phyloP scores from a whole-genome alignment of 2,113 vertebrate genomes.

The Mugil cephalus region DNA sequence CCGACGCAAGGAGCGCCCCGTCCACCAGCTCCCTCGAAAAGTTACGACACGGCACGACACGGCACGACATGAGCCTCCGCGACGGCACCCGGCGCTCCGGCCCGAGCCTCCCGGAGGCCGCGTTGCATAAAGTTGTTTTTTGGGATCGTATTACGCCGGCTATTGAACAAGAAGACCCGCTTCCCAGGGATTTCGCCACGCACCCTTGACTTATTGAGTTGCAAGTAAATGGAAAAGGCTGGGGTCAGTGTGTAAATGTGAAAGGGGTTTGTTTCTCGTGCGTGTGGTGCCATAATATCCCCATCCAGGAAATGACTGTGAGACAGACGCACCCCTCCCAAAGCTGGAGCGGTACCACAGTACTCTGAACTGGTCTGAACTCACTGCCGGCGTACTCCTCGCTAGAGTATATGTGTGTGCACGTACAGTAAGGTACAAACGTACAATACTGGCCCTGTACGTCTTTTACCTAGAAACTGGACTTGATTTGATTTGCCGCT shows the following conservation, averaged over 20 bases:
- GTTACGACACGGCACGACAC: conserved; percentile 7
- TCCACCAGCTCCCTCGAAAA: conserved; percentile 29
- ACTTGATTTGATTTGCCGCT: conserved; percentile 23
- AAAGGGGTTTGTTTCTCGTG: conserved; percentile 75
- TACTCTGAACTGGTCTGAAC: conserved; percentile 75
- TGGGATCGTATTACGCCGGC: conserved; percentile 66
- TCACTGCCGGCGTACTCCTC: conserved; percentile 43
- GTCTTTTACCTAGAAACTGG: background rate
- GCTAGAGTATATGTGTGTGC: conserved; percentile 19
- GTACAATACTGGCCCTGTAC: too few relatives aligned
- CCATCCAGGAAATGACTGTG: conserved; percentile 78
- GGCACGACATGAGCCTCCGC: conserved; percentile 9
- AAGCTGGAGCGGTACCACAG: conserved; percentile 75
- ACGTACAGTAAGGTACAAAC: background rate
- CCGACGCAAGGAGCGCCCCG: conserved; percentile 26
- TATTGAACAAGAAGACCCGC: conserved; percentile 63
- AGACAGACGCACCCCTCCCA: conserved; percentile 77
- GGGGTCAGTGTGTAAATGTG: conserved; percentile 60
- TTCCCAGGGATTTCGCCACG: conserved; percentile 68
- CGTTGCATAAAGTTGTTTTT: conserved; percentile 71
- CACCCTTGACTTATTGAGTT: conserved; percentile 55
- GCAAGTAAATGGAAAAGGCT: conserved; percentile 59
- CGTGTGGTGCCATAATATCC: conserved; percentile 76
- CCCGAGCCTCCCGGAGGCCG: conserved; percentile 50
- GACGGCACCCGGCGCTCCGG: conserved; percentile 19